Conservation (phyloP, 2,888 invertebrate species). For the Cheilosia vernalis region DNA sequence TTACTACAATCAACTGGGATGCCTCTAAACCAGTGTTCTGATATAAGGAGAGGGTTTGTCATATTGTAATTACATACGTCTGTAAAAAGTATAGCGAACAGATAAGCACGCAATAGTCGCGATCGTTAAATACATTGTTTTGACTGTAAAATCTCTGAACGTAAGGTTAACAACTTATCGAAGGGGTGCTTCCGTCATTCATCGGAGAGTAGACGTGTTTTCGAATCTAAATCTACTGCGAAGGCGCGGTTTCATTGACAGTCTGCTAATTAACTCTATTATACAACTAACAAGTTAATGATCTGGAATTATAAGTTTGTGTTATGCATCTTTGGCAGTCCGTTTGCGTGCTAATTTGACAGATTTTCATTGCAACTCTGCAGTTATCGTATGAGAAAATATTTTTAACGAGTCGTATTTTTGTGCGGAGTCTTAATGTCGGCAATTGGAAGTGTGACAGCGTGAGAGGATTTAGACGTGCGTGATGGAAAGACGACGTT, state of each 20-base stretch:
- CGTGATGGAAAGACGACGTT: too few relatives aligned
- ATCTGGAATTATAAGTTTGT: neutral
- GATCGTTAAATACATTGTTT: neutral
- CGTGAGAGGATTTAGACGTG: too few relatives aligned
- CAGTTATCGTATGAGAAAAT: neutral
- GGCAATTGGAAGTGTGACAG: too few relatives aligned
- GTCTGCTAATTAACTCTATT: neutral
- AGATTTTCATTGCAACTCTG: neutral
- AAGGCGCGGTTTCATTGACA: conserved; percentile 1
- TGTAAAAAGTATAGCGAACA: neutral
- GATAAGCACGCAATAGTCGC: neutral
- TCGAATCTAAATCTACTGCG: neutral
- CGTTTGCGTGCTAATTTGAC: neutral
- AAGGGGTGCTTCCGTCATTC: neutral
- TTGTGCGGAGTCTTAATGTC: neutral
- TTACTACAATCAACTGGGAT: neutral
- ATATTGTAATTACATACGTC: neutral
- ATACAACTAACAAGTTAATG: neutral
- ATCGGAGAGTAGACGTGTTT: neutral
- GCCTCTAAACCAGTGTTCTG: neutral
- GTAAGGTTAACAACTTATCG: neutral
- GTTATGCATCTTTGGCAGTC: neutral
- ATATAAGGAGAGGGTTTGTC: neutral
- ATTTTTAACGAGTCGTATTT: neutral
- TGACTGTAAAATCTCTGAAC: neutral